These are phyloP conservation scores for Chymomyza fuscimana DNA, from an alignment of 2,888 invertebrate species.

Conservation along the genomic window DNA sequence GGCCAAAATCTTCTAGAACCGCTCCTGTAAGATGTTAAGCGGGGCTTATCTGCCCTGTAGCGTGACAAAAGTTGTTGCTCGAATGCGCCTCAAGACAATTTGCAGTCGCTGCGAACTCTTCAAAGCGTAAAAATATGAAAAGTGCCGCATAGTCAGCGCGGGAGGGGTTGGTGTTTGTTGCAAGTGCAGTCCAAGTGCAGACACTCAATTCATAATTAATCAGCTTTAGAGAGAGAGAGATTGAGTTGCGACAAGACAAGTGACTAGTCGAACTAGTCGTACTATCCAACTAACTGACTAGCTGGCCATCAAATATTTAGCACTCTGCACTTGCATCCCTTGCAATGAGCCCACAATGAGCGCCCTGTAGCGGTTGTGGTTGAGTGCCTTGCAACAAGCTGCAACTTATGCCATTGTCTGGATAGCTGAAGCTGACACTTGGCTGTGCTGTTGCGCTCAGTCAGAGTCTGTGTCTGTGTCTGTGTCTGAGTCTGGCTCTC, in stretches of 20 bases:
- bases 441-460: background rate
- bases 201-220: conserved; percentile 67
- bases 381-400: background rate
- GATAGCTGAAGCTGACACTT: background rate
- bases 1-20: background rate
- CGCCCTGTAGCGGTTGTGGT: conserved; percentile 11
- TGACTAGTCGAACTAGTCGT: background rate
- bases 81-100: conserved; percentile 55
- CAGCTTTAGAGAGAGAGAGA: conserved; percentile 34
- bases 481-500: background rate
- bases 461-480: conserved; percentile 2
- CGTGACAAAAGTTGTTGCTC: conserved; percentile 76
- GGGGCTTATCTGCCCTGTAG: conserved; percentile 43
- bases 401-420: background rate
- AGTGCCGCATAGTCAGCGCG: conserved; percentile 39
- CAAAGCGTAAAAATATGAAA: conserved; percentile 70
- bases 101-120: conserved; percentile 44
- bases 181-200: conserved; percentile 33
- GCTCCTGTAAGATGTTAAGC: conserved; percentile 15
- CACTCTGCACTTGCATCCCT: background rate
- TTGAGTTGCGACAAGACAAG: background rate
- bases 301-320: conserved; percentile 4
- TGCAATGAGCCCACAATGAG: background rate
- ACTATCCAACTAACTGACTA: background rate
- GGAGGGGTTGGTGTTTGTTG: background rate